A percentile compares a stretch with the other conserved stretches of the same genome.
These are phyloP conservation scores for Palaemon carinicauda DNA, from an alignment of 1,140 invertebrate species.

Conservation along the genomic window DNA sequence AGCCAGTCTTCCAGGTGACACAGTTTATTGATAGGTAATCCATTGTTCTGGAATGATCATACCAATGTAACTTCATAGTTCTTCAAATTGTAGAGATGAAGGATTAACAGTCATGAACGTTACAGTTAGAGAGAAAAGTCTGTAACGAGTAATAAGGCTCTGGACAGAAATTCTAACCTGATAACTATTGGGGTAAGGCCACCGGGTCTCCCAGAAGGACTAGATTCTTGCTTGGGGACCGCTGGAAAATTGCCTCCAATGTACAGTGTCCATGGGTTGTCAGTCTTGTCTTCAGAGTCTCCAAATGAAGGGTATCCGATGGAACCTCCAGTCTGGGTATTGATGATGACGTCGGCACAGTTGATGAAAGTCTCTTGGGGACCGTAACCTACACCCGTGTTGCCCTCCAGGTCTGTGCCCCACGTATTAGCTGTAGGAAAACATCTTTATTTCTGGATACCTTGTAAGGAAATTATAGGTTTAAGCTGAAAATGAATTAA, in stretches of 20 bases:
- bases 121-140: too few relatives aligned
- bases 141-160: background rate
- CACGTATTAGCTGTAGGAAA: slow-evolving; percentile 78
- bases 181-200: slow-evolving; percentile 20
- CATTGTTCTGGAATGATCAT: too few relatives aligned
- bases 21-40: too few relatives aligned
- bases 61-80: too few relatives aligned
- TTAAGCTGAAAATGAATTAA: too few relatives aligned
- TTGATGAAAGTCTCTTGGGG: slow-evolving; percentile 86
- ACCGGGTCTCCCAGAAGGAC: background rate
- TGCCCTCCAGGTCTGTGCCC: slow-evolving; percentile 81
- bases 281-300: background rate
- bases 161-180: background rate
- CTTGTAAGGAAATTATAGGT: too few relatives aligned
- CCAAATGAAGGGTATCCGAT: background rate
- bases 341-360: slow-evolving; percentile 83
- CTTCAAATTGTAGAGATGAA: too few relatives aligned
- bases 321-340: slow-evolving; percentile 2
- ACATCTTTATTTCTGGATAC: background rate
- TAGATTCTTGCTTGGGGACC: background rate
- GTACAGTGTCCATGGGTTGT: slow-evolving; percentile 40
- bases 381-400: slow-evolving; percentile 83
- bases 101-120: too few relatives aligned
- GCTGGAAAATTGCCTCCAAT: slow-evolving; percentile 18
- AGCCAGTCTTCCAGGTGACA: too few relatives aligned